phyloP scores from a whole-genome alignment of 2,888 invertebrate species.

The Volucella bombylans region DNA sequence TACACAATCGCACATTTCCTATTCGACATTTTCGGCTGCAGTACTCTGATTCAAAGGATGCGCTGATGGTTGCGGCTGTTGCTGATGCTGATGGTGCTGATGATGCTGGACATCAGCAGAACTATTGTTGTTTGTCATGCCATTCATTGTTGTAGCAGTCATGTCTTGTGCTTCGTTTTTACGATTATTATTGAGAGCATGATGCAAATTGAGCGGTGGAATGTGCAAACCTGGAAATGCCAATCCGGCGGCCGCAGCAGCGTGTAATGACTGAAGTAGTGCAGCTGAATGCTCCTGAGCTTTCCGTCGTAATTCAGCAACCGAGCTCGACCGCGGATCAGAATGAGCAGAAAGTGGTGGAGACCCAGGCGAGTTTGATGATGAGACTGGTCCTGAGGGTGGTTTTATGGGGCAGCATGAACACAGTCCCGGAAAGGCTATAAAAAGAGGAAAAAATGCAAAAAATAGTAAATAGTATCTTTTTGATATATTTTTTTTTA shows the following conservation, averaged over 20 bases:
- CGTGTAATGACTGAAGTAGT: constrained; percentile 88
- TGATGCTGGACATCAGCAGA: constrained; percentile 62
- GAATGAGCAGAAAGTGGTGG: constrained; percentile 77
- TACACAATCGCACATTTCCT: background rate
- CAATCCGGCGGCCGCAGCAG: constrained; percentile 83
- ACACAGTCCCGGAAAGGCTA: constrained; percentile 90
- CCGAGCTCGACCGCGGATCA: constrained; percentile 92
- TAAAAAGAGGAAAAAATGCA: constrained; percentile 68
- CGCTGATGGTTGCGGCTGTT: constrained; percentile 48
- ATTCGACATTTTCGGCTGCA: constrained; percentile 61
- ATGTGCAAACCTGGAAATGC: constrained; percentile 83
- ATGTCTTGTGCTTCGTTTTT: constrained; percentile 82
- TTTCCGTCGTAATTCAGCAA: constrained; percentile 94
- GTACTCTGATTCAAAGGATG: constrained; percentile 73
- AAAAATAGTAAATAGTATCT: constrained; percentile 31
- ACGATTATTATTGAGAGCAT: constrained; percentile 77
- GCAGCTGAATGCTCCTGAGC: constrained; percentile 98
- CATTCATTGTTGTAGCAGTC: constrained; percentile 82
- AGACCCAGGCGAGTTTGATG: constrained; percentile 80
- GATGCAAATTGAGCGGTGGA: constrained; percentile 82
- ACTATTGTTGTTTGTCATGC: constrained; percentile 76
- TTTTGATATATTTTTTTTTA: constrained; percentile 17
- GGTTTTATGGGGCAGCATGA: constrained; percentile 91
- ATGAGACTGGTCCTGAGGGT: constrained; percentile 79
- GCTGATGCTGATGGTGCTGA: constrained; percentile 60